Evolutionary conservation across 2,797 vertebrate genomes (phyloP).

Genomic region (Octomys mimax): DNA sequence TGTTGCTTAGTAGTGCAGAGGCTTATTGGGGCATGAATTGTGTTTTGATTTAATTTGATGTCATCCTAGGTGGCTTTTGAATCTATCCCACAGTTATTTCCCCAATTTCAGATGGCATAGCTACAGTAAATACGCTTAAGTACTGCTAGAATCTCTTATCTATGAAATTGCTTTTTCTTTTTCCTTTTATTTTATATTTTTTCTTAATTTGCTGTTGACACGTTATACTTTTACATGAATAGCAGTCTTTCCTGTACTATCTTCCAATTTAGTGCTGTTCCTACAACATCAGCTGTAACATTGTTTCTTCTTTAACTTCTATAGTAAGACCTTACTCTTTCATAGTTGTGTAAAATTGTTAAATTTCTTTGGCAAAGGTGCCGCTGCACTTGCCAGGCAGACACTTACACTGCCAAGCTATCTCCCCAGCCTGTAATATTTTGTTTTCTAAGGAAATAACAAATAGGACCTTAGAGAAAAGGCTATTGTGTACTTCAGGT

Average conservation of each 20-base stretch:
- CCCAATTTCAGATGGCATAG: neutral
- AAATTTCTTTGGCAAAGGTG: neutral
- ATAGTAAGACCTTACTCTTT: neutral
- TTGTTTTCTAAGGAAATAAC: neutral
- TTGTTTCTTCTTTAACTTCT: constrained; percentile 17
- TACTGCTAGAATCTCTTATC: neutral
- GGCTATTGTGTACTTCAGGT: neutral
- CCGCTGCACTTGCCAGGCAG: too few species aligned
- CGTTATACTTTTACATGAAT: neutral
- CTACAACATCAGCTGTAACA: neutral
- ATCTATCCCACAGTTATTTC: neutral
- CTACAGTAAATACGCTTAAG: neutral
- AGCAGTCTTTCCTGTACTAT: neutral
- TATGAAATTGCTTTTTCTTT: neutral
- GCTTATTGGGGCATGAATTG: neutral
- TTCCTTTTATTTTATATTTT: neutral
- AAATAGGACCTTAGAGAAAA: neutral
- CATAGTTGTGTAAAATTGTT: neutral
- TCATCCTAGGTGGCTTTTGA: neutral
- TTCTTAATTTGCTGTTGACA: neutral
- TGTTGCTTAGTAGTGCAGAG: neutral
- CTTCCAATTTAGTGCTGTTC: neutral
- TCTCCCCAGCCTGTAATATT: neutral
- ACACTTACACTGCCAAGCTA: too few species aligned
- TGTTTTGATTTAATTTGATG: neutral